Conservation (phyloP, 1,140 invertebrate species). For the Papilio helenus region DNA sequence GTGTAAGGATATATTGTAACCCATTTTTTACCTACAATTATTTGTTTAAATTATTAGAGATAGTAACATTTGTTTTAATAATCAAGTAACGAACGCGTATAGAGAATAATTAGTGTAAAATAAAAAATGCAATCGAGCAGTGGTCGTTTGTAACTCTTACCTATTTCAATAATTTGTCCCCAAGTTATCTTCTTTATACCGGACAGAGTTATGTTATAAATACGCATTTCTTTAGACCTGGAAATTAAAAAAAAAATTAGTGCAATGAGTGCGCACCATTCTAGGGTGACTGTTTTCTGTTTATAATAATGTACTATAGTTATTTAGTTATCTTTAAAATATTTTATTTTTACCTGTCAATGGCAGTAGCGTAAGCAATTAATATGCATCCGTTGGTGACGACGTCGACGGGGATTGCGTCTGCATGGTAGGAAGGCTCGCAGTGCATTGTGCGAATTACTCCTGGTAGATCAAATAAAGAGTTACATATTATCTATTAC, state of each 20-base stretch:
- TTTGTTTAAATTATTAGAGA: conserved; percentile 1
- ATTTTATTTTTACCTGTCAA: conserved; percentile 75
- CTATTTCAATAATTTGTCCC: conserved; percentile 89
- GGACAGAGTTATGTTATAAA: conserved; percentile 85
- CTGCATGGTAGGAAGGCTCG: conserved; percentile 85
- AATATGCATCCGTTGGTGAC: conserved; percentile 91
- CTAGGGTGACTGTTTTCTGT: neutral
- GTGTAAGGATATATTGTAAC: conserved; percentile 85
- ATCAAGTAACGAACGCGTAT: neutral
- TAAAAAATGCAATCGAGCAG: too few species aligned
- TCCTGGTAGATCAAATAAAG: conserved; percentile 53
- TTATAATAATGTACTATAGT: neutral
- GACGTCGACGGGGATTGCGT: conserved; percentile 92
- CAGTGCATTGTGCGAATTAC: conserved; percentile 85
- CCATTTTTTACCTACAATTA: conserved; percentile 76
- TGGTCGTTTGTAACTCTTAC: conserved; percentile 58
- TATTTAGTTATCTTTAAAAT: conserved; percentile 37
- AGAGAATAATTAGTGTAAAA: too few species aligned
- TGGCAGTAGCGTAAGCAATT: conserved; percentile 87
- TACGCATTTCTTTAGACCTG: conserved; percentile 71
- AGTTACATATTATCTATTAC: neutral
- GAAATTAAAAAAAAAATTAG: conserved; percentile 47
- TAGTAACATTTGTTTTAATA: neutral
- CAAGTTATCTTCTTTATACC: conserved; percentile 86
- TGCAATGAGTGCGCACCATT: neutral